Base-by-base conservation (phyloP, 2,113 vertebrate species). In the Perognathus longimembris region DNA sequence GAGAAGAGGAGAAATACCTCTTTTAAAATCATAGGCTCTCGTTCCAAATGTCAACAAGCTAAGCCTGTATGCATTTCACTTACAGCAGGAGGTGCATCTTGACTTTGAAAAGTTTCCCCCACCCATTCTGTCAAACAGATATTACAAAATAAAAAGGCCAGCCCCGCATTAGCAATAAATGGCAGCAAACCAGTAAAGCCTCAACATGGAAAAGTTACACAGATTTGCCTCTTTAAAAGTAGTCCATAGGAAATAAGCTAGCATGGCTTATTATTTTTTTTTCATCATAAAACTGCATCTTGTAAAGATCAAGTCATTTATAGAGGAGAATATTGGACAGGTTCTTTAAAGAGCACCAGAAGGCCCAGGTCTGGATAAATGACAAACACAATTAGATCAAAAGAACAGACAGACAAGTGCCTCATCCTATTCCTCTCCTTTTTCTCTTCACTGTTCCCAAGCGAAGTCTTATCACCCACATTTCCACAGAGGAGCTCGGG, bases 161-260 rank as follows among this genome's bases (percentile, higher is more conserved):
- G 38, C 63, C 59, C 26, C 32, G 3, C 42, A 81, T 10, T 36
- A 85, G 59, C 54, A 92, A 76, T 2, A 91, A 69, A 79, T 7
- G 8, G 34, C 89, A 96, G 22, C 26, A 28, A 95, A 32, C 24
- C 32, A 40, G 9, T 21, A 86, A 89, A 81, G 83, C 69, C 79
- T 32, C 38, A 50, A 77, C 81, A 45, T 5, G 38, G 26, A 6
- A 75, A 92, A 95, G 85, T 87, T 90, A 88, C 2, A 24, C 34
- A 78, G 89, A 93, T 40, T 82, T 93, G 42, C 28, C 88, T 86
- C 96, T 97, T 95, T 89, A 96, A 96, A 73, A 96, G 77, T 93
- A 70, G 71, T 84, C 66, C 2, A 2, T 90, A 81, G 21, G 86
- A 96, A 97, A 81, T 0, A 73, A 50, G 59, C 70, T 94, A 76